Conservation (phyloP, 2,797 vertebrate species). For the Poecile montanus region DNA sequence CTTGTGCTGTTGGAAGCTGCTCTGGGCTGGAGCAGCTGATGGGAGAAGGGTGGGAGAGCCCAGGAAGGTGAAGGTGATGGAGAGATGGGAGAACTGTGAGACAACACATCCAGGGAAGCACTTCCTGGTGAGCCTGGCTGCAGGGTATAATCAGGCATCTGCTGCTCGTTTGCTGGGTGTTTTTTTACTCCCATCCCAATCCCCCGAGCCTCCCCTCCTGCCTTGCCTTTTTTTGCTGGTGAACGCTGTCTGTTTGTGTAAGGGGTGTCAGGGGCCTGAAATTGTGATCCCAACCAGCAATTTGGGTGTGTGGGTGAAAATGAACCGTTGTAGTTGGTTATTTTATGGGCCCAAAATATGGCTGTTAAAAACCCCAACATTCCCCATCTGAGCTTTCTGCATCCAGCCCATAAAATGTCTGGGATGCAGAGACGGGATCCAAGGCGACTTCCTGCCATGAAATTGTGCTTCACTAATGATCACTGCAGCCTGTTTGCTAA, state of each 20-base stretch:
- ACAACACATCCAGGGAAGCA: background rate
- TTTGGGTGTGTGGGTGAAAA: conserved; percentile 73
- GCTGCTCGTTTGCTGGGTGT: conserved; percentile 37
- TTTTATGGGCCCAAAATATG: conserved; percentile 72
- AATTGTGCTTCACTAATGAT: conserved; percentile 65
- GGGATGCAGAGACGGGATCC: conserved; percentile 56
- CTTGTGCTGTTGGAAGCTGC: background rate
- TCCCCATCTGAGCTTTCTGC: conserved; percentile 47
- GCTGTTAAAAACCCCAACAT: conserved; percentile 67
- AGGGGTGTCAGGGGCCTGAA: conserved; percentile 60
- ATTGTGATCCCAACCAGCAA: conserved; percentile 67
- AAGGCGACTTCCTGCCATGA: conserved; percentile 62
- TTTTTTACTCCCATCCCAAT: conserved; percentile 36
- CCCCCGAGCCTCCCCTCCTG: conserved; percentile 40
- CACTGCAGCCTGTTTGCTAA: conserved; percentile 62
- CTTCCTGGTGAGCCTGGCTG: conserved; percentile 25
- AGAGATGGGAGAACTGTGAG: conserved; percentile 17
- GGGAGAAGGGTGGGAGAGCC: background rate
- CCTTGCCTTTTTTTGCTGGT: conserved; percentile 32
- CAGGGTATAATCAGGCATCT: conserved; percentile 64
- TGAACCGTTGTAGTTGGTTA: conserved; percentile 69
- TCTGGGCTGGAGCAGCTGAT: background rate
- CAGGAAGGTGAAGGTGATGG: background rate
- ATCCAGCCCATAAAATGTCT: conserved; percentile 63
- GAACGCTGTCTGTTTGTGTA: conserved; percentile 59